Conservation (phyloP, 2,797 vertebrate species). For the Melanotaenia nigrans region DNA sequence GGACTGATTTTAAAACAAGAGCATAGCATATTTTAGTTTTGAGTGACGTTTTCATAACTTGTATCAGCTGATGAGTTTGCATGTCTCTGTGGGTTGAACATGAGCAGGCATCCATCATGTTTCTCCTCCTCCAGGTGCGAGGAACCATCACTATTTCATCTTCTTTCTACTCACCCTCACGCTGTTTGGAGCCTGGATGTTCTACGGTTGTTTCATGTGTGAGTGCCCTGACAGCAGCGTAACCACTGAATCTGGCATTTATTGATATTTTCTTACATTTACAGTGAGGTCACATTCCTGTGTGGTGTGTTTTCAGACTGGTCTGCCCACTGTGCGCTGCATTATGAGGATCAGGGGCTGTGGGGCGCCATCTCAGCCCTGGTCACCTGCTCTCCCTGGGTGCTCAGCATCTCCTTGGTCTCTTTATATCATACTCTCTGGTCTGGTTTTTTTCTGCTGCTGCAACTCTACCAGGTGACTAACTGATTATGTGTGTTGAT, state of each 20-base stretch:
- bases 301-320: constrained; percentile 82
- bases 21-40: no score
- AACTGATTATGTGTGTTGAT: not conserved
- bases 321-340: constrained; percentile 84
- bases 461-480: constrained; percentile 91
- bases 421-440: constrained; percentile 86
- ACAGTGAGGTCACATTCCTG: not conserved
- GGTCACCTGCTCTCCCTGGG: constrained; percentile 90
- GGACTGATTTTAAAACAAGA: no score
- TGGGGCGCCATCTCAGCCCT: constrained; percentile 83
- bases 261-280: no score
- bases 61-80: not conserved
- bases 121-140: constrained; percentile 81
- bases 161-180: constrained; percentile 86
- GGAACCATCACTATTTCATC: constrained; percentile 92
- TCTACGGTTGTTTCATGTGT: constrained; percentile 88
- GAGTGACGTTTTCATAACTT: no score
- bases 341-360: constrained; percentile 80
- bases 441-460: constrained; percentile 81
- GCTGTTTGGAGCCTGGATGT: constrained; percentile 84
- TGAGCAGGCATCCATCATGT: not conserved
- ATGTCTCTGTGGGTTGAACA: not conserved
- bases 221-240: constrained; percentile 65
- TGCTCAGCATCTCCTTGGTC: constrained; percentile 86
- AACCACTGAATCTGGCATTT: no score